These are phyloP conservation scores for Oscheius sp. DNA, from an alignment of 2,888 invertebrate species.

Conservation along the genomic window DNA sequence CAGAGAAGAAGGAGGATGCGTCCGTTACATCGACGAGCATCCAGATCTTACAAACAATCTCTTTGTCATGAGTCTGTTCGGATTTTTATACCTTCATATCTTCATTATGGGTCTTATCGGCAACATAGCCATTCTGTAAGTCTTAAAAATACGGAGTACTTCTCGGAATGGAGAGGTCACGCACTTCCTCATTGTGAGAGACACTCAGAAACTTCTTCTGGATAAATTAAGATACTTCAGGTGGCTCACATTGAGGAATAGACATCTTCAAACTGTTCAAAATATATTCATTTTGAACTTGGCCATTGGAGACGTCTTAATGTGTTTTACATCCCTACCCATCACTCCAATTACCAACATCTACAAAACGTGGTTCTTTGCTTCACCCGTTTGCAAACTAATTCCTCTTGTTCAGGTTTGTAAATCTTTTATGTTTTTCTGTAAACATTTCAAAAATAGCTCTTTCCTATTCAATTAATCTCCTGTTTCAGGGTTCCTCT, in stretches of 20 bases:
- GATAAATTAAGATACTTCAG: constrained; percentile 30
- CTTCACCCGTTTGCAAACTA: constrained; percentile 86
- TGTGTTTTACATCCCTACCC: constrained; percentile 91
- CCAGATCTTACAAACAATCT: constrained; percentile 65
- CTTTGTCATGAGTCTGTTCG: constrained; percentile 56
- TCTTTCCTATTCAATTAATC: not conserved
- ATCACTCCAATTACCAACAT: constrained; percentile 95
- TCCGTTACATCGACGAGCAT: constrained; percentile 55
- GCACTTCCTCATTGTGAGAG: not conserved
- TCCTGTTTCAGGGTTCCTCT: constrained; percentile 77
- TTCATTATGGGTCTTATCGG: constrained; percentile 57
- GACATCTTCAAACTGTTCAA: constrained; percentile 63
- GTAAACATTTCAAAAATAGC: not conserved
- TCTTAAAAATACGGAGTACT: constrained; percentile 4
- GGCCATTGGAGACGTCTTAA: constrained; percentile 89
- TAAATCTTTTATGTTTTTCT: not conserved
- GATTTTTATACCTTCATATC: constrained; percentile 59
- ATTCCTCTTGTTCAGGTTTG: constrained; percentile 87
- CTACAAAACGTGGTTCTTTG: constrained; percentile 89
- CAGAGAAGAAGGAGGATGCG: constrained; percentile 32
- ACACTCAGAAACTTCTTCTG: not conserved
- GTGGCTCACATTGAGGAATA: constrained; percentile 48
- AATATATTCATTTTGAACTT: constrained; percentile 95
- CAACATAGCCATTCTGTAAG: constrained; percentile 54
- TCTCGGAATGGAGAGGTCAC: not conserved